phyloP scores from a whole-genome alignment of 2,888 invertebrate species.

The Apodemia hepburni region DNA sequence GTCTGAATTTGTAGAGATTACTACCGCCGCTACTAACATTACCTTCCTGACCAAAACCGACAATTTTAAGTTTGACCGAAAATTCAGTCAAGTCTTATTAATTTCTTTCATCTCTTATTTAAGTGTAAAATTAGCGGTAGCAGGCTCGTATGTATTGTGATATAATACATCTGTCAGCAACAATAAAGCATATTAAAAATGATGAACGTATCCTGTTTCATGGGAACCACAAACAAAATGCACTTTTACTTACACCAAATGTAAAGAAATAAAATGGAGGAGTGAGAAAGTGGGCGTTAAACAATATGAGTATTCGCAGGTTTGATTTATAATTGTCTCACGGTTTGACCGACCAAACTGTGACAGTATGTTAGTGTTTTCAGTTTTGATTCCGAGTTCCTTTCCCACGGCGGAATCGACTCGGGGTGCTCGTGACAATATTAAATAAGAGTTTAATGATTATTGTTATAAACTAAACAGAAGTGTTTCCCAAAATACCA shows the following conservation, averaged over 20 bases:
- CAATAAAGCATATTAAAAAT: background rate
- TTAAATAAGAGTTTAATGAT: background rate
- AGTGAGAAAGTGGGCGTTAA: conserved; percentile 1
- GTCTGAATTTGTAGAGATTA: too few relatives aligned
- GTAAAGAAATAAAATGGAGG: background rate
- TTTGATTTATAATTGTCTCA: conserved; percentile 2
- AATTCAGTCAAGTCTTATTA: background rate
- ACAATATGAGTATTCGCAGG: conserved; percentile 4
- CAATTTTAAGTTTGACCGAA: too few relatives aligned
- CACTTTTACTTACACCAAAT: background rate
- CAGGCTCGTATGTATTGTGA: background rate
- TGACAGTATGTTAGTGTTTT: background rate
- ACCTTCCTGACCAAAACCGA: too few relatives aligned
- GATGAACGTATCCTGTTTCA: background rate
- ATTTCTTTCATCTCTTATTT: background rate
- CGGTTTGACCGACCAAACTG: conserved; percentile 1
- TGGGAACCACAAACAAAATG: background rate
- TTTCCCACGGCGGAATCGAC: background rate
- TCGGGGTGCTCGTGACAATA: background rate
- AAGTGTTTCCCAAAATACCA: too few relatives aligned
- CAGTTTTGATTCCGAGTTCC: conserved; percentile 4
- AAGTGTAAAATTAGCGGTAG: background rate
- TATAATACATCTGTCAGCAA: background rate
- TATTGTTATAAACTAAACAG: background rate
- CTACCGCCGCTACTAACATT: too few relatives aligned